Evolutionary conservation across 1,140 invertebrate genomes (phyloP).

Genomic region (Pseudomyrmex pallidus): DNA sequence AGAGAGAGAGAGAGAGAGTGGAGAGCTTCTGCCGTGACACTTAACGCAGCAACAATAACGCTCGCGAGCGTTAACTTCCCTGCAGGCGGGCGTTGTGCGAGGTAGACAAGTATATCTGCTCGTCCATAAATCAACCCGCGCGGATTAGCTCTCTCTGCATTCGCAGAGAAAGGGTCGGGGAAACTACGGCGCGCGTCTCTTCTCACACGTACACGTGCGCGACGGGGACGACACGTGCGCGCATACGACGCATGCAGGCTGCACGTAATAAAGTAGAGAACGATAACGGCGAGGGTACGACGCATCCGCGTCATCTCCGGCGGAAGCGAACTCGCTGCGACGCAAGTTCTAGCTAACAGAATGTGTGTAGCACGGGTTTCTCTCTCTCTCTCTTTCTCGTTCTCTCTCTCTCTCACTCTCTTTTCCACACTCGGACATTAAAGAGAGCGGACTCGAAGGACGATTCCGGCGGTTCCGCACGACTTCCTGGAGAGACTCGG

Average conservation of each 20-base stretch:
- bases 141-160: slow-evolving; percentile 46
- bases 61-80: slow-evolving; percentile 41
- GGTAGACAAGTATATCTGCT: slow-evolving; percentile 63
- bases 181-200: not conserved
- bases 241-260: slow-evolving; percentile 59
- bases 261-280: slow-evolving; percentile 80
- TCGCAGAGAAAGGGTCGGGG: slow-evolving; percentile 3
- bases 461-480: slow-evolving; percentile 1
- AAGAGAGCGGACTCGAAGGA: slow-evolving; percentile 26
- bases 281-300: slow-evolving; percentile 77
- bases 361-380: not conserved
- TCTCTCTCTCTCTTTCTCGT: no score
- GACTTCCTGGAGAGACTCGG: not conserved
- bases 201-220: not conserved
- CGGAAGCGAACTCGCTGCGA: slow-evolving; percentile 27
- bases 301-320: slow-evolving; percentile 71
- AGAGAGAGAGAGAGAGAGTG: slow-evolving; percentile 17
- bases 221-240: slow-evolving; percentile 20
- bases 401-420: not conserved
- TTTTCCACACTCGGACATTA: not conserved
- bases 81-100: slow-evolving; percentile 2
- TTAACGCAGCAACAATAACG: slow-evolving; percentile 67
- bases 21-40: slow-evolving; percentile 54
- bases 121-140: slow-evolving; percentile 62
- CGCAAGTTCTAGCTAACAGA: slow-evolving; percentile 11